Evolutionary conservation across 2,113 vertebrate genomes (phyloP).

Genomic region (Merops nubicus): DNA sequence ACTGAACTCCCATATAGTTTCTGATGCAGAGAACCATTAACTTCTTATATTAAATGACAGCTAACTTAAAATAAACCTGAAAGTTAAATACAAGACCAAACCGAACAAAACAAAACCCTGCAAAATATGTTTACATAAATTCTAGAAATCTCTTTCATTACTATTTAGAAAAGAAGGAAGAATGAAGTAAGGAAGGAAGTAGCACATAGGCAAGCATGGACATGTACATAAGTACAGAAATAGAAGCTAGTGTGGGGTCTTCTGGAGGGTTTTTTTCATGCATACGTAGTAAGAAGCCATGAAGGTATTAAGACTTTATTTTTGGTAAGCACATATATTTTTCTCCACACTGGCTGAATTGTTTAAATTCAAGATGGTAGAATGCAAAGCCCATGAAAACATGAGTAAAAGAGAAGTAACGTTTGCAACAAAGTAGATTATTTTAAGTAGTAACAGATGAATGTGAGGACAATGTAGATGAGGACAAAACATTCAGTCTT

Average conservation of each 20-base stretch:
- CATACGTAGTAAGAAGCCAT: neutral
- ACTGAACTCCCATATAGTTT: neutral
- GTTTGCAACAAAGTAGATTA: neutral
- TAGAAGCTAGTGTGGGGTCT: neutral
- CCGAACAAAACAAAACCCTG: neutral
- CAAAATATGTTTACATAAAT: neutral
- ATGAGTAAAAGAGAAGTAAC: neutral
- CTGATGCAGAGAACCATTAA: neutral
- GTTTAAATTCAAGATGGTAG: neutral
- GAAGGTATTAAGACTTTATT: neutral
- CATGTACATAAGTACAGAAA: neutral
- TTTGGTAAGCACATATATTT: neutral
- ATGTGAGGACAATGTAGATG: neutral
- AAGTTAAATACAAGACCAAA: neutral
- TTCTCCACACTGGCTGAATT: neutral
- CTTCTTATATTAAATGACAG: neutral
- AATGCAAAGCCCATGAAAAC: neutral
- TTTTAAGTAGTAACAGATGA: neutral
- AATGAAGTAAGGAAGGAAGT: neutral
- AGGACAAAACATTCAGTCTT: neutral
- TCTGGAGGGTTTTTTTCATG: neutral
- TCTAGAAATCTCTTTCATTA: neutral
- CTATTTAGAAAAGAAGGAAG: neutral
- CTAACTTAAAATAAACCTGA: neutral
- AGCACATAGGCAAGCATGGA: neutral